Evolutionary conservation across 92 coral and sea anemone species (phyloP), one percentile per base, ranked within the genome.

Genomic region (Virgularia gustaviana): DNA sequence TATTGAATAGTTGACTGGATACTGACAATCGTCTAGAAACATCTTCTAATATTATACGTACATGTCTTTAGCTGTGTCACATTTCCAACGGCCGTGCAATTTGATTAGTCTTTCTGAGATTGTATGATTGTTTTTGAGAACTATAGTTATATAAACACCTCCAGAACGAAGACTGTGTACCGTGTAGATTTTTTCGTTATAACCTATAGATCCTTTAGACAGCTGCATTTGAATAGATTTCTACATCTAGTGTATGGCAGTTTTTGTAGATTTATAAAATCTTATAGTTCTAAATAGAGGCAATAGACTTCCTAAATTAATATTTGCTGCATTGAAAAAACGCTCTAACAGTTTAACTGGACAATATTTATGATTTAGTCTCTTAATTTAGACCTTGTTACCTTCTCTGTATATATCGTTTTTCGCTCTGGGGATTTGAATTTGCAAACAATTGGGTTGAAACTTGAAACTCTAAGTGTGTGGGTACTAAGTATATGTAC

Each of bases 211-310:
- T 75, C 64, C 36, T 16, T 19, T 13, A 78, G 29, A 57, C 83
- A 79, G n/a, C n/a, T n/a, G 11, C 42, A 47, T 64, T 59, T 55
- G 42, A 79, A 79, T 33, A 79, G 36, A 45, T 79, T 72, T 29
- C 83, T 54, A 43, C 83, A 55, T 54, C 83, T 71, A 19, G 79
- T 4, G 56, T 78, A 70, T 11, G 83, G 70, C 43, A 79, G 62
- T 63, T 71, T 72, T 53, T 38, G 72, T 51, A 15, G 71, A 57
- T 44, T 73, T 73, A 22, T 32, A 73, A 25, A 56, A 36, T 22
- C 58, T 73, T 62, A 58, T 24, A 13, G 79, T 56, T 18, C 79
- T 41, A 16, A 41, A 41, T 41, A 41, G 47, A 9, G 47, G 47
- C n/a, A n/a, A n/a, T n/a, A n/a, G n/a, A n/a, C 71, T 71, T 32